Base-by-base conservation (phyloP, 2,888 invertebrate species). In the Tanypteryx hageni region DNA sequence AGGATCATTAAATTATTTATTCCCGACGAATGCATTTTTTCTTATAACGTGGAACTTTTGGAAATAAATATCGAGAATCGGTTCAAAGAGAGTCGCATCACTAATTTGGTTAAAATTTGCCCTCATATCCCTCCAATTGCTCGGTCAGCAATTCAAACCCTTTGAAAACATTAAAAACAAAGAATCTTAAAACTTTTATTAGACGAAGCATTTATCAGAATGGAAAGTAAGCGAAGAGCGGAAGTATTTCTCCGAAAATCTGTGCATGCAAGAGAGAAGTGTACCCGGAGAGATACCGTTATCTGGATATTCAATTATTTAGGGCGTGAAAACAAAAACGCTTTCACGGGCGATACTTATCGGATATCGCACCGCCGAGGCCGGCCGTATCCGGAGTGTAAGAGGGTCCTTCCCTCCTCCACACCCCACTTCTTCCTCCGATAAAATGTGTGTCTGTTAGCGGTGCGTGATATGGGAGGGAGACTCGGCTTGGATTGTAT, bases 271-370 rank as follows among this genome's bases (percentile, higher is more conserved):
- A 27, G 27, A 22, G 27, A 22, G 13, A 22, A 76, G 22, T 27
- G 76, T 11, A 27, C 27, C 27, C 76, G 22, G 27, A 22, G 16
- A 44, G 44, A 44, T 44, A 4, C 76, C 76, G 22, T 76, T 76
- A 76, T 76, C 76, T 76, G 76, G 22, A 22, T 27, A 76, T 76
- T 76, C 22, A 76, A 76, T 76, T 76, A 76, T 76, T 76, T 76
- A 76, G 76, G 76, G 76, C 22, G 76, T 76, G 76, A 76, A 76
- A 76, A 76, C 76, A 76, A 76, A 76, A 76, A 27, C 76, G 68
- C 18, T 68, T 22, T n/a, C 68, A 18, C 27, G 11, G 27, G 27
- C 22, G 76, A 76, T 76, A 27, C 22, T 76, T 76, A 76, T 76
- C 76, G 76, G 76, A 76, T 27, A 27, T 76, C 76, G 9, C 27